Percentiles rank a stretch among this genome's conserved stretches.
Evolutionary conservation across 2,797 vertebrate species (phyloP).

Genomic region (Acipenser ruthenus): DNA sequence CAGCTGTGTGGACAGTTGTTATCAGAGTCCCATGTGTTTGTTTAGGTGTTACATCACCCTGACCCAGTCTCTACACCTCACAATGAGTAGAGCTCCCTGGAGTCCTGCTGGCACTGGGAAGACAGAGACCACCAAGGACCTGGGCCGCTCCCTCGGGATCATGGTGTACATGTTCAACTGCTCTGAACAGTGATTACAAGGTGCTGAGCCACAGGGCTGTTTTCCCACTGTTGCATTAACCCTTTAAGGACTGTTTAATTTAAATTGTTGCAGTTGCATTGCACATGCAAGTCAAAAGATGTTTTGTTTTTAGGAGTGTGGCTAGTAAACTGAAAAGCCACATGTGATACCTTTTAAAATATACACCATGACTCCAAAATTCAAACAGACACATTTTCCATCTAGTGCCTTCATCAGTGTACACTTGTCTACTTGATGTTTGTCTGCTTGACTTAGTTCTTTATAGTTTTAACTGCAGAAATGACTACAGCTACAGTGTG

Average conservation of each 20-base stretch:
- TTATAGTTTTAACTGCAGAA: neutral
- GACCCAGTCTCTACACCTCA: conserved; percentile 56
- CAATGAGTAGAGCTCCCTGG: conserved; percentile 58
- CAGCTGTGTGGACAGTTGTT: neutral
- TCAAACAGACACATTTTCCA: no score
- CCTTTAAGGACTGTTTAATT: neutral
- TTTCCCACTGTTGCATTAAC: no score
- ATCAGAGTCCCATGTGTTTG: conserved; percentile 1
- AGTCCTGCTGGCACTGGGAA: conserved; percentile 61
- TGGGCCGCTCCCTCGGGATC: conserved; percentile 66
- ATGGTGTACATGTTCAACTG: conserved; percentile 75
- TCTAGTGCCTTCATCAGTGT: no score
- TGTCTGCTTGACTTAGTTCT: conserved; percentile 4
- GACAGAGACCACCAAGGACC: conserved; percentile 66
- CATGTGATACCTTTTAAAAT: no score
- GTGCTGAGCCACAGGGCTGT: conserved; percentile 26
- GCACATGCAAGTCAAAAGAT: neutral
- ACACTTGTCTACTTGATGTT: neutral
- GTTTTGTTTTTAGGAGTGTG: neutral
- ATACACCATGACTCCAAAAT: no score
- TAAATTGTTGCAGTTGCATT: neutral
- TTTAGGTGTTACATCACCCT: conserved; percentile 66
- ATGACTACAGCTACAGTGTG: neutral
- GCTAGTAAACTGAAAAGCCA: no score
- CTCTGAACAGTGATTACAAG: conserved; percentile 74